Evolutionary conservation across 2,113 vertebrate species (phyloP), one percentile per base, ranked within the genome.

Genomic region (Cochlearius cochlearius): DNA sequence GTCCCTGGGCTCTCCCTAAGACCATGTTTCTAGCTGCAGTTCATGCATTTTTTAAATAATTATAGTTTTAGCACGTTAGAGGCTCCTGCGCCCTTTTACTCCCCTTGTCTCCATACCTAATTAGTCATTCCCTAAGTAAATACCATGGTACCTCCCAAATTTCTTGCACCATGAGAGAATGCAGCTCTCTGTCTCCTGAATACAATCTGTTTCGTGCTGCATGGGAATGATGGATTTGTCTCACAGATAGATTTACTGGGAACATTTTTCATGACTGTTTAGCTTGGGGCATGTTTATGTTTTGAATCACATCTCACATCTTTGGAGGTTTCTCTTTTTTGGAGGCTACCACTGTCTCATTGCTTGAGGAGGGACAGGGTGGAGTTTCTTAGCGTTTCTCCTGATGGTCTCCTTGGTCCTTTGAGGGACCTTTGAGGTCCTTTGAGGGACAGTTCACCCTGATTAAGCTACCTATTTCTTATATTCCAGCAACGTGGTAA

Each of bases 101-200:
- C 32, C 38, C 12, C 5, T 52, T 88, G 49, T 47, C 76, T 92
- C 96, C 32, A 25, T 86, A 95, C 58, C 26, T 84, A 96, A 96
- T 83, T 96, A 90, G 92, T 94, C 53, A 67, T 97, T 98, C 90
- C 52, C 56, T 95, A 93, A 93, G 68, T 90, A 95, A 96, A 90
- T 90, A 88, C 36, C 8, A 2, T 55, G 56, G 53, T 95, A 59
- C 56, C 32, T 96, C 87, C 38, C 39, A 91, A 88, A 84, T 88
- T 91, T 79, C 59, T 92, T 11, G 7, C 34, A 58, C 69, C 12
- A 8, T 41, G 63, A 90, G 50, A 43, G 45, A 97, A 90, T 45
- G 39, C 16, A 83, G 55, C 85, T 94, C 43, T 85, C 50, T n/a
- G 64, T 93, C 86, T 86, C 58, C 68, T 5, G 15, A 80, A 94